Conservation (phyloP, 2,113 vertebrate species). For the Campylorhamphus procurvoides region DNA sequence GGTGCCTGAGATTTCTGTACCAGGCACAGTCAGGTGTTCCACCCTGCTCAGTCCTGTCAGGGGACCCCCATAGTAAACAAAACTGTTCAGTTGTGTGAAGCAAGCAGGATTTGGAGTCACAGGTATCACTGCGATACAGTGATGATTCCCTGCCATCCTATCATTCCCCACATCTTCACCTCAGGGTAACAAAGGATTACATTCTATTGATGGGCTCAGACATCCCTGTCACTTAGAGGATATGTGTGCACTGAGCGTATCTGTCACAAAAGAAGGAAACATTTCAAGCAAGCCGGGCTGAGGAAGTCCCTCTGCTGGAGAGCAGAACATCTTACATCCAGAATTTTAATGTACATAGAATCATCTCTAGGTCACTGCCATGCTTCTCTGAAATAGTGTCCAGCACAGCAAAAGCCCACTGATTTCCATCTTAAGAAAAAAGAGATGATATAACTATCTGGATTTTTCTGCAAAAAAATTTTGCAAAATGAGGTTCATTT, state of each 20-base stretch:
- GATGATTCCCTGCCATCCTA: neutral
- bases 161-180: neutral
- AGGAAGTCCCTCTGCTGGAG: conserved; percentile 11
- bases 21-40: neutral
- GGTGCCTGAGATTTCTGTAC: neutral
- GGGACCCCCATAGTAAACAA: neutral
- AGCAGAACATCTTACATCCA: neutral
- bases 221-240: neutral
- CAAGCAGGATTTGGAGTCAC: neutral
- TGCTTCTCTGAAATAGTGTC: neutral
- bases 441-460: neutral
- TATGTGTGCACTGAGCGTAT: neutral
- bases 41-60: neutral
- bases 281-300: neutral
- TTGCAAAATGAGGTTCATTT: neutral
- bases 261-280: neutral
- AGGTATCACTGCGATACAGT: neutral
- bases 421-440: neutral
- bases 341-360: neutral
- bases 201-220: neutral
- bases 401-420: neutral
- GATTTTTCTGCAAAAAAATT: neutral
- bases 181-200: neutral
- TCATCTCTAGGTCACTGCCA: neutral
- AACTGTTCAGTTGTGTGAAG: neutral